Conservation (phyloP, 64 coral and sea anemone genomes). For the Trachythela sp. region DNA sequence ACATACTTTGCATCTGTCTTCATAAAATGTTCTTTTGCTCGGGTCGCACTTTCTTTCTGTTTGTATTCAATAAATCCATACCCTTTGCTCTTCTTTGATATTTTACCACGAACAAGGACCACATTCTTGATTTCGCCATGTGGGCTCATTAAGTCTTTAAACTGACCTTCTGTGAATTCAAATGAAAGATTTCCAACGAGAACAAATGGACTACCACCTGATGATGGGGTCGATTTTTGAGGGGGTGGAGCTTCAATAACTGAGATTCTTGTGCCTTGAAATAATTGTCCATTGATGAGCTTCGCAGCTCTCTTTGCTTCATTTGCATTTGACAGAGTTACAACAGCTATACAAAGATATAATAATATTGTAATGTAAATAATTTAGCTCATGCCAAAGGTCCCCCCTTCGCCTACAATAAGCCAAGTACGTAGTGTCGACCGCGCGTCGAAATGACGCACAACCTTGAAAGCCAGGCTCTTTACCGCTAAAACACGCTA, state of each 20-base stretch:
- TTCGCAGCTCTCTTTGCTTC: conserved; percentile 14
- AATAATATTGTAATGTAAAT: not conserved
- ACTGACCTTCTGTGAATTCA: conserved; percentile 76
- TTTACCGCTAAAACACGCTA: not conserved
- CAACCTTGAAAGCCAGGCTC: no score
- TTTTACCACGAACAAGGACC: conserved; percentile 71
- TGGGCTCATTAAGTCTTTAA: conserved; percentile 77
- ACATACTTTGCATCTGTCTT: conserved; percentile 80
- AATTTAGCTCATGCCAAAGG: not conserved
- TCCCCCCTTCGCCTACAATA: no score
- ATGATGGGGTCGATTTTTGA: not conserved
- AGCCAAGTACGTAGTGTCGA: no score
- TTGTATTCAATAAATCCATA: conserved; percentile 98
- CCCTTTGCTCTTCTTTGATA: conserved; percentile 88
- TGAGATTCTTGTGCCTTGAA: not conserved
- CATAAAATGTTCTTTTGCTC: conserved; percentile 77
- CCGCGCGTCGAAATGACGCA: no score
- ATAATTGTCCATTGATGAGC: conserved; percentile 19
- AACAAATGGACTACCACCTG: not conserved
- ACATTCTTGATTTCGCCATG: conserved; percentile 80
- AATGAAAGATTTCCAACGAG: conserved; percentile 90
- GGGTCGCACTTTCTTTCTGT: conserved; percentile 54
- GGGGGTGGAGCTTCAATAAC: not conserved
- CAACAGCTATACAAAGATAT: not conserved
- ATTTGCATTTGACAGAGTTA: not conserved